These are phyloP conservation scores for Cinara cedri DNA, from an alignment of 2,888 invertebrate species.

Conservation along the genomic window DNA sequence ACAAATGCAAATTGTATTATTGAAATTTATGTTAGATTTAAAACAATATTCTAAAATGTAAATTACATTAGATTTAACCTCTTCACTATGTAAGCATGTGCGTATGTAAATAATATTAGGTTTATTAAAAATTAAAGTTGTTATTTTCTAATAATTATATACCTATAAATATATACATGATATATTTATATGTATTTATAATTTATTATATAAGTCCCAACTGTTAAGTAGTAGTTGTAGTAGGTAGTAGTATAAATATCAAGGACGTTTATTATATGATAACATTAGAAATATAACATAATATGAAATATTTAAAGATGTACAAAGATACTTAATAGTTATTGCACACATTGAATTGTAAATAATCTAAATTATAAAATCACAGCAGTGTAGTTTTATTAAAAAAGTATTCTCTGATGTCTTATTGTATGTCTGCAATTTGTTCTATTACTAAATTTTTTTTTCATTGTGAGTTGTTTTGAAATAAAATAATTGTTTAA, in stretches of 20 bases:
- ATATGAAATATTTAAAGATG: not conserved
- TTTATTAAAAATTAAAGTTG: constrained; percentile 44
- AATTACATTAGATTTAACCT: constrained; percentile 30
- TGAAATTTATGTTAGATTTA: not conserved
- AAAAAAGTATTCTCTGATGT: not conserved
- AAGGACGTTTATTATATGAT: not conserved
- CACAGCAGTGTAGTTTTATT: not conserved
- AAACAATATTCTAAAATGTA: constrained; percentile 6
- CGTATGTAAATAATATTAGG: constrained; percentile 47
- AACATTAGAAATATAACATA: not conserved
- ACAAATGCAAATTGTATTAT: constrained; percentile 10
- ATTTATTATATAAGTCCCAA: constrained; percentile 22
- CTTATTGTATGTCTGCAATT: not conserved
- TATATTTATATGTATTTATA: constrained; percentile 21
- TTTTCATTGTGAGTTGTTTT: constrained; percentile 1
- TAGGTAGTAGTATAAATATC: constrained; percentile 5
- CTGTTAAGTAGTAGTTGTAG: constrained; percentile 7
- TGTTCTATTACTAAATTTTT: constrained; percentile 4
- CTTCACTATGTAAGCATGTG: constrained; percentile 15
- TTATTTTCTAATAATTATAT: constrained; percentile 45
- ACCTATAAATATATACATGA: not conserved
- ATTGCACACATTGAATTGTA: not conserved
- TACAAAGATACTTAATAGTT: not conserved
- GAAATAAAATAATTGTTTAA: not conserved
- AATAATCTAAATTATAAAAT: not conserved